A percentile compares a stretch with the other conserved stretches of the same genome.
These are phyloP conservation scores for Sycophila texana DNA, from an alignment of 2,888 invertebrate genomes.

Conservation along the genomic window DNA sequence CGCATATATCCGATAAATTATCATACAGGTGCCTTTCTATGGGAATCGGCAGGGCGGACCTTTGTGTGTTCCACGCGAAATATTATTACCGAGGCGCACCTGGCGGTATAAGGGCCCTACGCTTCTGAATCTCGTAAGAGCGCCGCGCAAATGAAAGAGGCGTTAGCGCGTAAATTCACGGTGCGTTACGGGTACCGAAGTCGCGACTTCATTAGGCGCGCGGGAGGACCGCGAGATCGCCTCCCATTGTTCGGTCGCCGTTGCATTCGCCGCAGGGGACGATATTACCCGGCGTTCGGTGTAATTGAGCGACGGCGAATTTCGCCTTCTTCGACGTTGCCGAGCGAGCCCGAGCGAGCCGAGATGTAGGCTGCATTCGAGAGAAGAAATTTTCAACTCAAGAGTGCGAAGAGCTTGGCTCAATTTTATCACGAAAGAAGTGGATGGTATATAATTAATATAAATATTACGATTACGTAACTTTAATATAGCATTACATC, in stretches of 20 bases:
- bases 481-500: too few relatives aligned
- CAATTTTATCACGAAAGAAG: too few relatives aligned
- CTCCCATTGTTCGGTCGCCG: too few relatives aligned
- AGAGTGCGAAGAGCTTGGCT: too few relatives aligned
- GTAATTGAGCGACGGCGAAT: conserved; percentile 5
- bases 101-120: not conserved
- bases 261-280: not conserved
- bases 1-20: conserved; percentile 22
- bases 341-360: too few relatives aligned
- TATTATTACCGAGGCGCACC: conserved; percentile 25
- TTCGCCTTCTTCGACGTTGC: too few relatives aligned
- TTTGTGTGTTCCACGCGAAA: not conserved
- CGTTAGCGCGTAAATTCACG: not conserved
- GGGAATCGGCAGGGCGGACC: conserved; percentile 3
- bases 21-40: conserved; percentile 11
- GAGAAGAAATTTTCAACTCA: too few relatives aligned
- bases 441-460: too few relatives aligned
- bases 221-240: not conserved
- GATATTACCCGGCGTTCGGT: conserved; percentile 8
- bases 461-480: too few relatives aligned
- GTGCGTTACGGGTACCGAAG: not conserved
- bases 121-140: conserved; percentile 14
- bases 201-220: not conserved
- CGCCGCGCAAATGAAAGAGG: not conserved
- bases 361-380: too few relatives aligned